Conservation (phyloP, 2,888 invertebrate genomes). For the Drosophila lacicola region DNA sequence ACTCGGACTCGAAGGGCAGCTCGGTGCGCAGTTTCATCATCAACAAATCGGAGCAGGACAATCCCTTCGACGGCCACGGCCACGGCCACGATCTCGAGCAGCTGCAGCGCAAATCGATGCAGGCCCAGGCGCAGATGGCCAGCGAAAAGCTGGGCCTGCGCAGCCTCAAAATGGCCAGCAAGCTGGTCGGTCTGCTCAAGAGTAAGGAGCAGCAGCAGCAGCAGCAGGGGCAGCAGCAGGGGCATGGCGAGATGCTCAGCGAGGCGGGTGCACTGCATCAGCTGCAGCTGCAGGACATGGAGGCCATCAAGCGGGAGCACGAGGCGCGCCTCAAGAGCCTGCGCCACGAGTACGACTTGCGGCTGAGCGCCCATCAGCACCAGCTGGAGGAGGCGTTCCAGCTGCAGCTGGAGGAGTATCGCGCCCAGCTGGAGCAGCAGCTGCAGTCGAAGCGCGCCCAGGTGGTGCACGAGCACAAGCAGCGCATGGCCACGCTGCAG, state of each 20-base stretch:
- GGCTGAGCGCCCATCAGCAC: conserved; percentile 85
- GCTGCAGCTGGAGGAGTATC: conserved; percentile 84
- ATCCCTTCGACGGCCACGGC: conserved; percentile 86
- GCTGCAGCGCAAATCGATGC: conserved; percentile 86
- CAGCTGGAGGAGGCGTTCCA: conserved; percentile 86
- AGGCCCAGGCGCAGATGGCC: conserved; percentile 63
- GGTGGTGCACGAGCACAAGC: conserved; percentile 86
- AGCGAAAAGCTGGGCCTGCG: conserved; percentile 79
- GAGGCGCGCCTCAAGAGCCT: conserved; percentile 84
- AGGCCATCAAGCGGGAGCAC: conserved; percentile 75
- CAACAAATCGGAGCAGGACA: conserved; percentile 84
- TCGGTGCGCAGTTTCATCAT: conserved; percentile 83
- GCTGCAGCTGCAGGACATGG: conserved; percentile 77
- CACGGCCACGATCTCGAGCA: conserved; percentile 84
- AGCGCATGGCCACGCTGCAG: conserved; percentile 83
- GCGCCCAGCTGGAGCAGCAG: conserved; percentile 83
- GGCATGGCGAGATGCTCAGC: conserved; percentile 19
- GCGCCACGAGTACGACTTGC: conserved; percentile 83
- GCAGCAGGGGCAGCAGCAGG: conserved; percentile 63
- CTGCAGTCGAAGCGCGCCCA: conserved; percentile 86
- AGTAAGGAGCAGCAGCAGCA: conserved; percentile 65
- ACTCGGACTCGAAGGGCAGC: conserved; percentile 84
- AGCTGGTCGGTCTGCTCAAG: conserved; percentile 75
- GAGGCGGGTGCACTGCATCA: conserved; percentile 60
- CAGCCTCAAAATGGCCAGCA: conserved; percentile 77